phyloP scores from a whole-genome alignment of 1,140 invertebrate species.

The Drosophila orena region DNA sequence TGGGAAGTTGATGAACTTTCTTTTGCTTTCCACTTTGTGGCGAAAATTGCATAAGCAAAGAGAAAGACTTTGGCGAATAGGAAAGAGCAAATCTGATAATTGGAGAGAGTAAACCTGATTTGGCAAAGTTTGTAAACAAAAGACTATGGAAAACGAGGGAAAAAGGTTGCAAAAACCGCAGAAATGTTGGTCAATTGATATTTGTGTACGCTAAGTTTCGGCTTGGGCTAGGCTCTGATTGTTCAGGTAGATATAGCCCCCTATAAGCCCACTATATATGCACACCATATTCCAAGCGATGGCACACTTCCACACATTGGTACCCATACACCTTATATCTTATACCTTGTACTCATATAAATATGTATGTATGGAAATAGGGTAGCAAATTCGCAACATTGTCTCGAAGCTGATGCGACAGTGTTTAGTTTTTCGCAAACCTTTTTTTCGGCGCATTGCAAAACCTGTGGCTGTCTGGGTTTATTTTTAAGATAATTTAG shows the following conservation, averaged over 20 bases:
- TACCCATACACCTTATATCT: background rate
- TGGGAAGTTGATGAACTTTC: conserved; percentile 53
- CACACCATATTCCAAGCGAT: conserved; percentile 7
- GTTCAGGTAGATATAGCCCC: conserved; percentile 40
- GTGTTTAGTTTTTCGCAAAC: conserved; percentile 36
- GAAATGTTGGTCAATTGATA: conserved; percentile 57
- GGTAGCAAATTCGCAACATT: conserved; percentile 62
- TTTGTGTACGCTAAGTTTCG: conserved; percentile 38
- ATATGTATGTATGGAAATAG: conserved; percentile 21
- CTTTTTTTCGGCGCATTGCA: conserved; percentile 47
- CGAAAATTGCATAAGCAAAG: conserved; percentile 70
- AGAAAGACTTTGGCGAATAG: conserved; percentile 26
- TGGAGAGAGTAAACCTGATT: conserved; percentile 63
- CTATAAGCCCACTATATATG: background rate
- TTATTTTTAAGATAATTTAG: conserved; percentile 48
- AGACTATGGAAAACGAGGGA: conserved; percentile 21
- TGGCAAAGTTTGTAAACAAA: conserved; percentile 60
- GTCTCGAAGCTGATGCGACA: conserved; percentile 37
- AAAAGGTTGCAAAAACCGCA: conserved; percentile 20
- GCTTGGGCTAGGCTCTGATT: conserved; percentile 5
- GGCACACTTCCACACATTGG: conserved; percentile 5
- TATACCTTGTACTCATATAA: conserved; percentile 9
- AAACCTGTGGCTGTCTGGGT: conserved; percentile 41
- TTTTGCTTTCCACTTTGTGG: conserved; percentile 60
- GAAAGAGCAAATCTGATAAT: conserved; percentile 8